Evolutionary conservation across 2,113 vertebrate genomes (phyloP).

Genomic region (Colaptes auratus): DNA sequence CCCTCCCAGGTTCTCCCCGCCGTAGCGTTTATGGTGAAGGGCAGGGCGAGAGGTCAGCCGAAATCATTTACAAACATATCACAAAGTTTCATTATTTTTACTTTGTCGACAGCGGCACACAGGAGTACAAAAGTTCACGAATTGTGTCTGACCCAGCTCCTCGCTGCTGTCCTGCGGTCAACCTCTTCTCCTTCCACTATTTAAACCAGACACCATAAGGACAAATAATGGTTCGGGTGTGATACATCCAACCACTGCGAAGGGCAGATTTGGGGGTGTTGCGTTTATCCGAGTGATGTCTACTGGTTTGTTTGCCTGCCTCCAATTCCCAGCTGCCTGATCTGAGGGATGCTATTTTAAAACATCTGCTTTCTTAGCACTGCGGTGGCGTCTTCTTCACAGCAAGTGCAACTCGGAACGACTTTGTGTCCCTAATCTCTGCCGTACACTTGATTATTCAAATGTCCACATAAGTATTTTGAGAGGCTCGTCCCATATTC

Average conservation of each 20-base stretch:
- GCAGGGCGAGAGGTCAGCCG: conserved; percentile 88
- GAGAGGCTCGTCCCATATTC: background rate
- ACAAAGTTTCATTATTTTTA: conserved; percentile 93
- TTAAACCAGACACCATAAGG: conserved; percentile 57
- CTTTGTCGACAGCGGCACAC: conserved; percentile 84
- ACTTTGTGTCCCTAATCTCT: background rate
- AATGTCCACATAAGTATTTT: background rate
- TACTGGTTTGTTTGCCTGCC: background rate
- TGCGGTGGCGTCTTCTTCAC: background rate
- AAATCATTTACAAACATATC: conserved; percentile 96
- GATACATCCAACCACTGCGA: conserved; percentile 27
- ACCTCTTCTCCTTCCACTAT: conserved; percentile 54
- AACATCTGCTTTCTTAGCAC: conserved; percentile 10
- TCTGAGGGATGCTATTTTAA: background rate
- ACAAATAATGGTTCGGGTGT: conserved; percentile 57
- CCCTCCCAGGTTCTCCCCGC: conserved; percentile 70
- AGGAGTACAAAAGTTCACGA: conserved; percentile 89
- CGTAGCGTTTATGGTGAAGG: conserved; percentile 82
- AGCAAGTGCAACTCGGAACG: conserved; percentile 41
- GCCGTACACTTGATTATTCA: background rate
- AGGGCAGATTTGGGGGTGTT: conserved; percentile 49
- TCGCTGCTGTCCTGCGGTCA: conserved; percentile 64
- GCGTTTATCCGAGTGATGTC: background rate
- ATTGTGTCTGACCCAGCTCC: conserved; percentile 80
- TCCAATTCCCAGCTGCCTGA: background rate